Base-by-base conservation (phyloP, 1,140 invertebrate species). In the Rhynchophorus ferrugineus region DNA sequence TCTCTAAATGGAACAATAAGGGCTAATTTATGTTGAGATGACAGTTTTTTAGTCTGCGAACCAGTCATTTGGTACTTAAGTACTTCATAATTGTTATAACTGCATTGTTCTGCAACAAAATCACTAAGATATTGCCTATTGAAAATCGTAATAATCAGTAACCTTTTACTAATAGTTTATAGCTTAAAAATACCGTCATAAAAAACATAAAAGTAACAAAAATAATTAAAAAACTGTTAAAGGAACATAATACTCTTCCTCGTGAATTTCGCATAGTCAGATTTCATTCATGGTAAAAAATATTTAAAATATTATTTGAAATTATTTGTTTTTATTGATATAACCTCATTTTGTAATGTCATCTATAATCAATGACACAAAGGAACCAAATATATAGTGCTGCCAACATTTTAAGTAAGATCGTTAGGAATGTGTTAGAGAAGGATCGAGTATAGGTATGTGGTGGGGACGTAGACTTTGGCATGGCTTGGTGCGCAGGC, bases 1-100 rank as follows among this genome's bases (percentile, higher is more conserved):
- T 99, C 91, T 66, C 93, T 75, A 73, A 89, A 97, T 60, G 95
- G 95, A 45, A 98, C 87, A 54, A 97, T 73, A 48, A 98, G 74
- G 45, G 89, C 91, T 60, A 96, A 69, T 58, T 69, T 73, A 60
- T 81, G 77, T 13, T 58, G 56, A 5, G 29, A 37, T 14, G 34
- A 11, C 46, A 21, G 42, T 37, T 8, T 53, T 49, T 50, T 49
- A 14, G 37, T 38, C 37, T 20, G 37, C 14, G 46, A 17, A 18
- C 42, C 50, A 22, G 43, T 35, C 11, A 34, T 46, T 36, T 54
- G 47, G 34, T 60, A 58, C 19, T 45, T 55, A 8, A 56, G 14
- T 16, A 54, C 44, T 14, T 58, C 44, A 14, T 53, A 44, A 9
- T 36, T 49, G 13, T 51, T 42, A 45, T 57, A 59, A 37, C 48